Conservation (phyloP, 2,113 vertebrate species). For the Caranx melampygus region DNA sequence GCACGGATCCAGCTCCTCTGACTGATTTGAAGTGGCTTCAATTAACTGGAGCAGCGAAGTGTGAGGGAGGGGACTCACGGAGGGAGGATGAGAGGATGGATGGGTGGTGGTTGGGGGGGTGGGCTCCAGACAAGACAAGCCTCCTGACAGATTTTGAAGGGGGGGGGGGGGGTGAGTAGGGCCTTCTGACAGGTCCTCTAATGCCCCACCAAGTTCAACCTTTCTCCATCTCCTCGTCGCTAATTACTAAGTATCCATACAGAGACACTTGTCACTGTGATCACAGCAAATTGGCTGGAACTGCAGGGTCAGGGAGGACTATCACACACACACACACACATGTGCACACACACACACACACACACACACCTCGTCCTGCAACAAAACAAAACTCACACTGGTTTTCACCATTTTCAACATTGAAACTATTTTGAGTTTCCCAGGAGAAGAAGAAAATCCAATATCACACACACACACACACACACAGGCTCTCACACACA, state of each 20-base stretch:
- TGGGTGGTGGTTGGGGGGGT: slow-evolving; percentile 31
- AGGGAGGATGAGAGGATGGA: no score
- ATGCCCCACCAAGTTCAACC: slow-evolving; percentile 51
- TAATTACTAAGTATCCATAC: slow-evolving; percentile 72
- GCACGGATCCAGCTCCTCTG: slow-evolving; percentile 59
- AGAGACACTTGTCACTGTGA: slow-evolving; percentile 68
- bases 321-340: slow-evolving; percentile 2
- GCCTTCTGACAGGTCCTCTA: slow-evolving; percentile 62
- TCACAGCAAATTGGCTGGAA: slow-evolving; percentile 69
- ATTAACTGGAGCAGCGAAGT: slow-evolving; percentile 77
- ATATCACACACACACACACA: slow-evolving; percentile 35
- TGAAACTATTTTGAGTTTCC: slow-evolving; percentile 33
- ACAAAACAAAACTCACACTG: background rate
- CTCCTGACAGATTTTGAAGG: slow-evolving; percentile 56
- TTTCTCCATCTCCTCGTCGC: slow-evolving; percentile 62
- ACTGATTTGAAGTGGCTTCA: slow-evolving; percentile 76
- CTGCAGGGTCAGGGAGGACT: slow-evolving; percentile 51
- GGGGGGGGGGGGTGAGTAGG: slow-evolving; percentile 16
- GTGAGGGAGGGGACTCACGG: slow-evolving; percentile 57
- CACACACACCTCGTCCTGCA: slow-evolving; percentile 1
- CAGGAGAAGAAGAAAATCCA: slow-evolving; percentile 30
- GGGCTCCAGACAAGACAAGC: slow-evolving; percentile 50
- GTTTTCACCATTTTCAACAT: slow-evolving; percentile 22
- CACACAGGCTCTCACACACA: slow-evolving; percentile 10
- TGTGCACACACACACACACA: background rate